These are phyloP conservation scores for Omphaloscelis lunosa DNA, from an alignment of 2,888 invertebrate species.

Conservation along the genomic window DNA sequence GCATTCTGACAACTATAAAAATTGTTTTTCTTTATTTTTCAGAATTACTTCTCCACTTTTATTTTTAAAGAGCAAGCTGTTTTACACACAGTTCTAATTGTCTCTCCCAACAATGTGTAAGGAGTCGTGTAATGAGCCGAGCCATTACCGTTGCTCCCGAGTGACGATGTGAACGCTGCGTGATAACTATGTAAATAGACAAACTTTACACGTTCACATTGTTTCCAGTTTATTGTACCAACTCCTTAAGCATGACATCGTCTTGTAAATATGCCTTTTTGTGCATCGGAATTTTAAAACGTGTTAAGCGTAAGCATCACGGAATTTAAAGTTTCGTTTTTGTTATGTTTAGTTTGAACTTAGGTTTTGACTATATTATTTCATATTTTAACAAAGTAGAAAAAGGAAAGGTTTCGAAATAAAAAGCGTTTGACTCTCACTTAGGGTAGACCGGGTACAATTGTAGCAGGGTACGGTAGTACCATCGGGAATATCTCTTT, in stretches of 20 bases:
- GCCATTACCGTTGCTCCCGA: constrained; percentile 68
- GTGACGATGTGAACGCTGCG: constrained; percentile 64
- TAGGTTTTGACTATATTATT: background rate
- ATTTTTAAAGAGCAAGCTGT: constrained; percentile 9
- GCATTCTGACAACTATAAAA: background rate
- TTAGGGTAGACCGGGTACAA: background rate
- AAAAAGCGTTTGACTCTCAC: background rate
- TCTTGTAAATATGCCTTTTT: constrained; percentile 34
- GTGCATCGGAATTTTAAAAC: background rate
- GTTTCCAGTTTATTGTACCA: constrained; percentile 60
- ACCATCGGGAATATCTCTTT: background rate
- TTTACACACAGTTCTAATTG: constrained; percentile 36
- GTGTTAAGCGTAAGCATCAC: background rate
- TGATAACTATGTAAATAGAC: constrained; percentile 68
- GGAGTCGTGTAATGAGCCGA: constrained; percentile 72
- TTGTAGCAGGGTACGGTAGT: background rate
- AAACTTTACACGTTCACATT: constrained; percentile 69
- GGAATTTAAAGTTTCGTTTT: background rate
- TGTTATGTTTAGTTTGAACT: background rate
- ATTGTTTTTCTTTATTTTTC: background rate
- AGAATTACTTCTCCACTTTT: background rate
- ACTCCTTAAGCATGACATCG: constrained; percentile 29
- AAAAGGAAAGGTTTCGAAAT: background rate
- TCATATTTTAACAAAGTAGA: background rate
- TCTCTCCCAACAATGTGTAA: constrained; percentile 46